These are phyloP conservation scores for Tenthredo amoena DNA, from an alignment of 2,888 invertebrate genomes.

Conservation along the genomic window DNA sequence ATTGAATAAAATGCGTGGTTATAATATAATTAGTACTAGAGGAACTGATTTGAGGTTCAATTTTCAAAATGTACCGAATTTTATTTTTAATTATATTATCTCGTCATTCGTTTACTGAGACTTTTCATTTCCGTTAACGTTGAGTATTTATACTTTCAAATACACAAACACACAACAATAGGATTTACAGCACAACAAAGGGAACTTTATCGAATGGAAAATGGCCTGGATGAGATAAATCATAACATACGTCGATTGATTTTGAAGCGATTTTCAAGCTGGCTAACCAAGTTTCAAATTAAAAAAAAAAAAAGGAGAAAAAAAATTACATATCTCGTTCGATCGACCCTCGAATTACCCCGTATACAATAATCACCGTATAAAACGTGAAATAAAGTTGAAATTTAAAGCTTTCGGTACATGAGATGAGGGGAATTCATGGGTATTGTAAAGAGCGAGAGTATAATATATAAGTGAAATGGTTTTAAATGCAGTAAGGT, in stretches of 20 bases:
- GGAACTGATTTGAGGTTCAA: not conserved
- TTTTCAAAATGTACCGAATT: not conserved
- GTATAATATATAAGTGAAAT: not conserved
- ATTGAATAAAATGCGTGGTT: conserved; percentile 15
- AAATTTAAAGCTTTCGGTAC: not conserved
- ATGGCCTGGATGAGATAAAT: conserved; percentile 33
- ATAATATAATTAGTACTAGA: not conserved
- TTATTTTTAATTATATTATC: not conserved
- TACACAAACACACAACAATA: conserved; percentile 76
- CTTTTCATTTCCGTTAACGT: conserved; percentile 67
- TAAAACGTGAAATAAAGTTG: conserved; percentile 1
- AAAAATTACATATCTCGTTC: not conserved
- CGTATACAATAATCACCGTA: not conserved
- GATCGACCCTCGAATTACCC: conserved; percentile 1
- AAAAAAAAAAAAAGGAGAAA: not conserved
- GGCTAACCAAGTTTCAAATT: conserved; percentile 4
- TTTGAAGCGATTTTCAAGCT: conserved; percentile 18
- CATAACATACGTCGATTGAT: conserved; percentile 32
- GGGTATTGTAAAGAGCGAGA: not conserved
- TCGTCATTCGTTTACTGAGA: conserved; percentile 33
- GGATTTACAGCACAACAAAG: conserved; percentile 72
- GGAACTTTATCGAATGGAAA: conserved; percentile 37
- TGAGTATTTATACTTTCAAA: conserved; percentile 78
- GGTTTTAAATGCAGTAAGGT: conserved; percentile 56
- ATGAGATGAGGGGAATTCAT: not conserved